Percentiles rank a stretch among this genome's conserved stretches.
These are phyloP conservation scores for Lanius ludovicianus DNA, from an alignment of 2,113 vertebrate species.

Conservation along the genomic window DNA sequence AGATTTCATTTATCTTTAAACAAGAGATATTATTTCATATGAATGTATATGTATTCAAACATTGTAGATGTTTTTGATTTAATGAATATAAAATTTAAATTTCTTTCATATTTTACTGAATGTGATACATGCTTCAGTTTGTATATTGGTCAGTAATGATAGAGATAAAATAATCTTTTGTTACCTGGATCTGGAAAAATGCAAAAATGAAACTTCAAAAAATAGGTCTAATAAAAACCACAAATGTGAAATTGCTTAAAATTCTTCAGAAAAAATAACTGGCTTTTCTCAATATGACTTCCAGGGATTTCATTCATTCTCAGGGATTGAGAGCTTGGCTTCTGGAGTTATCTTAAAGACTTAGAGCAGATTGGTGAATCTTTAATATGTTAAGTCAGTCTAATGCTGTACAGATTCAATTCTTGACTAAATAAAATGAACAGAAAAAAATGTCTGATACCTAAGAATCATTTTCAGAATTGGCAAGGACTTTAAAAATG, in stretches of 20 bases:
- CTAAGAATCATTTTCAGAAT: not conserved
- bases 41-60: not conserved
- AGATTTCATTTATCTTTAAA: not conserved
- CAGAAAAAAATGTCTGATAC: not conserved
- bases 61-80: not conserved
- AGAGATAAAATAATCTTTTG: not conserved
- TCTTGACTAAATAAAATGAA: not conserved
- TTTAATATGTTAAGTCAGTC: not conserved
- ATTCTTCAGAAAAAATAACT: not conserved
- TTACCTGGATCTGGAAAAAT: not conserved
- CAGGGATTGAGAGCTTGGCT: not conserved
- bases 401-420: not conserved
- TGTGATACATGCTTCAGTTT: not conserved
- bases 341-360: not conserved
- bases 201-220: not conserved
- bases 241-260: not conserved
- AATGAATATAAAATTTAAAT: not conserved
- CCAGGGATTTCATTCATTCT: not conserved
- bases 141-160: not conserved
- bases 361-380: not conserved
- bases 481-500: not conserved
- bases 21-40: not conserved
- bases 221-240: not conserved
- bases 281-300: not conserved
- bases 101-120: not conserved